phyloP scores from a whole-genome alignment of 2,113 vertebrate species.

The Colossoma macropomum region DNA sequence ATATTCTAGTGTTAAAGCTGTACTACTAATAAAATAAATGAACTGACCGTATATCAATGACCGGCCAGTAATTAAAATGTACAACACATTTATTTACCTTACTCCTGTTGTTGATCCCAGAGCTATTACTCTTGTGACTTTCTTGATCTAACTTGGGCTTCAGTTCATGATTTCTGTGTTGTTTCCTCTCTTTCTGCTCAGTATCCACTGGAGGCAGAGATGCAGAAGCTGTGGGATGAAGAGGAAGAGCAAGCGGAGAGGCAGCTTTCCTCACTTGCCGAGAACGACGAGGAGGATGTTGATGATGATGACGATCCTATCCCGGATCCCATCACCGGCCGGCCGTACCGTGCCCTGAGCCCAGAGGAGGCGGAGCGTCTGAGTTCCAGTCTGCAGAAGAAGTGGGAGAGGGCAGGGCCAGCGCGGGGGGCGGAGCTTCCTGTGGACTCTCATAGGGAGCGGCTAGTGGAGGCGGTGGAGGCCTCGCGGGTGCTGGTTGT shows the following conservation, averaged over 20 bases:
- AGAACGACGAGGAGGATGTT: slow-evolving; percentile 48
- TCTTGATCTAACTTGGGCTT: too few relatives aligned
- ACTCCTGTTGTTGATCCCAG: too few relatives aligned
- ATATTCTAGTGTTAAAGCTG: too few relatives aligned
- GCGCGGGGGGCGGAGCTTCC: slow-evolving; percentile 81
- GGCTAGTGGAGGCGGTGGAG: slow-evolving; percentile 82
- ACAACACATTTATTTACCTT: too few relatives aligned
- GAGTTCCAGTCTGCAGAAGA: slow-evolving; percentile 76
- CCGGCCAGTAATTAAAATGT: too few relatives aligned
- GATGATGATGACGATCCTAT: slow-evolving; percentile 70
- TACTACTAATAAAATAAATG: too few relatives aligned
- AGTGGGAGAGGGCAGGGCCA: slow-evolving; percentile 81
- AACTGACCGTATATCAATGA: too few relatives aligned
- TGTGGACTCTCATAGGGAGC: slow-evolving; percentile 84
- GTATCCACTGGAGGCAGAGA: slow-evolving; percentile 78
- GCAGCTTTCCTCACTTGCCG: slow-evolving; percentile 23
- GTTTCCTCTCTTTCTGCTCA: neutral
- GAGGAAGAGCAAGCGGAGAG: slow-evolving; percentile 64
- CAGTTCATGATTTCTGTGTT: neutral
- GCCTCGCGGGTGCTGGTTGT: slow-evolving; percentile 89
- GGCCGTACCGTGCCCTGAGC: slow-evolving; percentile 78
- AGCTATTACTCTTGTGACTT: too few relatives aligned
- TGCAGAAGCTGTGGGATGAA: slow-evolving; percentile 72
- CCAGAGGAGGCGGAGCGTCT: slow-evolving; percentile 73
- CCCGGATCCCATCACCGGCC: slow-evolving; percentile 87